A percentile compares a stretch with the other conserved stretches of the same genome.
These are phyloP conservation scores for Tapirus terrestris DNA, from an alignment of 2,113 vertebrate species.

Conservation along the genomic window DNA sequence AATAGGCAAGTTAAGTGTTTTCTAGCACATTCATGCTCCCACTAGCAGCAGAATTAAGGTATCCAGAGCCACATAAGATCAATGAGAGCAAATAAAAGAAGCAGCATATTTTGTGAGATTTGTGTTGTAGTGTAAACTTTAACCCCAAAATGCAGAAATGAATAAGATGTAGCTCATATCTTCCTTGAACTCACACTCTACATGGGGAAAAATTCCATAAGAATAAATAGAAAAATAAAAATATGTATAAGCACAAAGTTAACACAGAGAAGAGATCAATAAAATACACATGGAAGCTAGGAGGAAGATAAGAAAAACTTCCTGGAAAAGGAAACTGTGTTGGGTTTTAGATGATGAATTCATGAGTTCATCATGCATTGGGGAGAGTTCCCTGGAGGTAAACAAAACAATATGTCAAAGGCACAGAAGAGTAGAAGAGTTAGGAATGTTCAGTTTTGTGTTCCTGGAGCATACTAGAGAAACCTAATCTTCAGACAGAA, in stretches of 20 bases:
- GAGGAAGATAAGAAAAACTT: not conserved
- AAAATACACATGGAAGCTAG: not conserved
- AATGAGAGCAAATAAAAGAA: not conserved
- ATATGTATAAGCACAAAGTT: not conserved
- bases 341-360: not conserved
- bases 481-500: constrained; percentile 1
- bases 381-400: not conserved
- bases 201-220: not conserved
- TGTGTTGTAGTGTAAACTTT: not conserved
- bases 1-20: not conserved
- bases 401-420: not conserved
- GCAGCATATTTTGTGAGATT: not conserved
- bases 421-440: not conserved
- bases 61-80: not conserved
- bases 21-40: not conserved
- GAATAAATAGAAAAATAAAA: constrained; percentile 7
- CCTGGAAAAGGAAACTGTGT: not conserved
- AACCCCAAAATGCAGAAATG: not conserved
- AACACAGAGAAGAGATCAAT: not conserved
- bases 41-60: not conserved
- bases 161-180: not conserved
- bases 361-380: not conserved
- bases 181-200: not conserved
- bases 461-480: not conserved
- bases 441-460: not conserved